Percentiles rank a stretch among this genome's conserved stretches.
phyloP scores from a whole-genome alignment of 2,888 invertebrate species.

The Eupelmus urozonus region DNA sequence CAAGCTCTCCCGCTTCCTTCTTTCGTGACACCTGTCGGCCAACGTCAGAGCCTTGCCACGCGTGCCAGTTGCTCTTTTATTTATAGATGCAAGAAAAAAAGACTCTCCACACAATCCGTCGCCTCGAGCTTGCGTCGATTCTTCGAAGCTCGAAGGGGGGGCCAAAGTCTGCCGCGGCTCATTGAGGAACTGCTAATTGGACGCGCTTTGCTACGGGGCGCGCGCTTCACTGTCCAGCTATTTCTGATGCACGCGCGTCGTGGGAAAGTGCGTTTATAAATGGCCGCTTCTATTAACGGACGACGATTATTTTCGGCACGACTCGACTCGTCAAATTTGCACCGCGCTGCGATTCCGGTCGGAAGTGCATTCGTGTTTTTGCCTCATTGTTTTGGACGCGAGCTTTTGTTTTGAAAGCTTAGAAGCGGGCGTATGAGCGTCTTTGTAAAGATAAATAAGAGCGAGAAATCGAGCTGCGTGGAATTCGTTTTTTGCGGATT shows the following conservation, averaged over 20 bases:
- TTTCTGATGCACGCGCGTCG: constrained; percentile 5
- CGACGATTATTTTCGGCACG: constrained; percentile 31
- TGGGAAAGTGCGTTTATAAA: constrained; percentile 48
- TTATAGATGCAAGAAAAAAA: constrained; percentile 31
- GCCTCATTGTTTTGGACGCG: background rate
- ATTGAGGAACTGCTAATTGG: constrained; percentile 51
- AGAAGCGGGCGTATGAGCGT: background rate
- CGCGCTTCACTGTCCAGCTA: constrained; percentile 14
- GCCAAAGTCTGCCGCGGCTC: constrained; percentile 10
- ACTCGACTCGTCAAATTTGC: constrained; percentile 31
- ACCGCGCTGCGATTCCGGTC: no score
- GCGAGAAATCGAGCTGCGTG: no score
- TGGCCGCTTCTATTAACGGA: constrained; percentile 28
- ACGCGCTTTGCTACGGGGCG: constrained; percentile 44
- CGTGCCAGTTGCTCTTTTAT: constrained; percentile 29
- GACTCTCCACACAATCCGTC: background rate
- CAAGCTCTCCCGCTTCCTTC: no score
- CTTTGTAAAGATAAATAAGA: no score
- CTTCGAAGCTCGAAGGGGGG: background rate
- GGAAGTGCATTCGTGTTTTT: no score
- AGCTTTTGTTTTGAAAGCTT: background rate
- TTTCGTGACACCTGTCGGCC: constrained; percentile 41
- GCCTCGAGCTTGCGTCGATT: background rate
- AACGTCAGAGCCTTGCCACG: constrained; percentile 4
- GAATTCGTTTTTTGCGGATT: no score